Percentiles rank a stretch among this genome's conserved stretches.
phyloP scores from a whole-genome alignment of 2,797 vertebrate genomes.

The Arctocebus calabarensis region DNA sequence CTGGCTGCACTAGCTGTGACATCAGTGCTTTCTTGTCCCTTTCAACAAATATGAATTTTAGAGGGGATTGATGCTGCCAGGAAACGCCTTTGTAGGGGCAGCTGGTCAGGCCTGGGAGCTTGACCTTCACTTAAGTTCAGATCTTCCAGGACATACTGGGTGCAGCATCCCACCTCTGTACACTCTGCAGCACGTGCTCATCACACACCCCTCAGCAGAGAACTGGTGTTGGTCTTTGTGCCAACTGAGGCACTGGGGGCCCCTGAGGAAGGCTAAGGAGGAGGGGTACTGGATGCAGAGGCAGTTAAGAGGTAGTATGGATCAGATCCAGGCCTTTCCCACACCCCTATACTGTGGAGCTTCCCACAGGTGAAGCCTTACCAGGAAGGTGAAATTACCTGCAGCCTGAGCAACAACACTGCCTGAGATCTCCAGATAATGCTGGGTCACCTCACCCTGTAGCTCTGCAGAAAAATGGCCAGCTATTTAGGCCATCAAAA shows the following conservation, averaged over 20 bases:
- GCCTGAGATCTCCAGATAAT: neutral
- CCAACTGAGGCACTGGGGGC: neutral
- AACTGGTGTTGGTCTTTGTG: neutral
- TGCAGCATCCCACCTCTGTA: neutral
- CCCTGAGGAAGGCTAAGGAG: neutral
- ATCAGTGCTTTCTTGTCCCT: neutral
- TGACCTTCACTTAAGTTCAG: neutral
- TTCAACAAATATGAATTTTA: neutral
- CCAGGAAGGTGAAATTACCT: neutral
- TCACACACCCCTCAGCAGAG: neutral
- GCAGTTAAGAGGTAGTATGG: accelerated
- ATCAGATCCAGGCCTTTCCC: neutral
- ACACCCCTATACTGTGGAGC: neutral
- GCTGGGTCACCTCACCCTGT: neutral
- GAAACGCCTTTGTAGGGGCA: neutral
- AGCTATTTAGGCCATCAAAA: neutral
- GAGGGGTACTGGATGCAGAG: too few relatives aligned
- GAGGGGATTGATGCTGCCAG: neutral
- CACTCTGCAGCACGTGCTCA: neutral
- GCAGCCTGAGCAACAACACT: neutral
- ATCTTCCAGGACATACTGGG: neutral
- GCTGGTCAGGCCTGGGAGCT: neutral
- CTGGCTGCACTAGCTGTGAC: neutral
- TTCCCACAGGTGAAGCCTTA: neutral
- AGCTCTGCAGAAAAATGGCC: neutral